Evolutionary conservation across 1,140 invertebrate genomes (phyloP).

Genomic region (Drosophila jambulina): DNA sequence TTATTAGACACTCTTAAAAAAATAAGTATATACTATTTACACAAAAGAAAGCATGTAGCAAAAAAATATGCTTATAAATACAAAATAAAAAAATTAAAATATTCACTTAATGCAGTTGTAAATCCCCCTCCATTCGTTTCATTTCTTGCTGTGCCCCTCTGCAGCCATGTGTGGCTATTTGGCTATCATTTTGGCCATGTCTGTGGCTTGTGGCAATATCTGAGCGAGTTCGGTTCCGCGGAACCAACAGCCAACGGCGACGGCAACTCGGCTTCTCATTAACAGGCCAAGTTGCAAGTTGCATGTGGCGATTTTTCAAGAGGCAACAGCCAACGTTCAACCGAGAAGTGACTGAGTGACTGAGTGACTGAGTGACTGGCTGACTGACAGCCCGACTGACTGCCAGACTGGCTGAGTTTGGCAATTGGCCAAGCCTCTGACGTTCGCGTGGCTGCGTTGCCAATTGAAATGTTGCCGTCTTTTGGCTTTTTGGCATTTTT

Average conservation of each 20-base stretch:
- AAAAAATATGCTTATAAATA: too few species aligned
- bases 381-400: slow-evolving; percentile 8
- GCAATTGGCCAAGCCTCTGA: slow-evolving; percentile 36
- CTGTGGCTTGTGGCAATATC: slow-evolving; percentile 48
- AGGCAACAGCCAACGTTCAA: slow-evolving; percentile 66
- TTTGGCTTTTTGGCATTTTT: slow-evolving; percentile 73
- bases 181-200: slow-evolving; percentile 15
- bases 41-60: neutral
- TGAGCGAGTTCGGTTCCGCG: slow-evolving; percentile 78
- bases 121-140: neutral
- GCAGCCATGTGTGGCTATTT: neutral
- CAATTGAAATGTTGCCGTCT: slow-evolving; percentile 66
- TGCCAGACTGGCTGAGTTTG: slow-evolving; percentile 18
- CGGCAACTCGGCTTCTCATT: slow-evolving; percentile 30
- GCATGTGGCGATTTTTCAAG: slow-evolving; percentile 64
- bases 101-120: neutral
- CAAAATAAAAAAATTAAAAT: neutral
- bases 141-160: neutral
- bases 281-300: slow-evolving; percentile 49
- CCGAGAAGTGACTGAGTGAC: slow-evolving; percentile 13
- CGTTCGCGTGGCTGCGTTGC: slow-evolving; percentile 45
- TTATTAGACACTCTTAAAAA: slow-evolving; percentile 5
- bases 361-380: neutral
- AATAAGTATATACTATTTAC: neutral
- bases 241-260: slow-evolving; percentile 39